Percentiles rank a stretch among this genome's conserved stretches.
phyloP scores from a whole-genome alignment of 2,797 vertebrate species.

The Trichosurus vulpecula region DNA sequence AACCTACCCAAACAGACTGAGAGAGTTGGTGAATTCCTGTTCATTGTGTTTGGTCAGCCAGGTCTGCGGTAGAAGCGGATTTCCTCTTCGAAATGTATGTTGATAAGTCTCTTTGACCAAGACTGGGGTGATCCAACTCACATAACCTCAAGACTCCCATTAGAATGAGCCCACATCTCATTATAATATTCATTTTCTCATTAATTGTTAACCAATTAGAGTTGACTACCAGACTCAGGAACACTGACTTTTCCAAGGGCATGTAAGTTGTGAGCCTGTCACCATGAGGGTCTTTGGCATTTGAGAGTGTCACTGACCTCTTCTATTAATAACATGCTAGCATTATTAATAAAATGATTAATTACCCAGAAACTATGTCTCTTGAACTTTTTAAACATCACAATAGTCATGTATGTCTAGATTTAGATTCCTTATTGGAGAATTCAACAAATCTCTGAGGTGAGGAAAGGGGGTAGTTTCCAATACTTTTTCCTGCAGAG shows the following conservation, averaged over 20 bases:
- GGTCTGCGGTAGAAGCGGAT: background rate
- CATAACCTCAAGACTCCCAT: background rate
- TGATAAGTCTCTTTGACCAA: background rate
- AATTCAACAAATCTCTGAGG: background rate
- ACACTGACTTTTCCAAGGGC: background rate
- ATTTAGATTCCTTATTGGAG: background rate
- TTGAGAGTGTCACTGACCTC: background rate
- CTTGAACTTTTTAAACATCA: background rate
- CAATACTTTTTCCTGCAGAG: background rate
- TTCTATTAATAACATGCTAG: background rate
- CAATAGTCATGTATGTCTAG: background rate
- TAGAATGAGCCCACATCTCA: background rate
- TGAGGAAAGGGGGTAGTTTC: background rate
- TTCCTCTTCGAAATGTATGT: background rate
- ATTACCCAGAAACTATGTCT: background rate
- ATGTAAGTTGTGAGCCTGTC: background rate
- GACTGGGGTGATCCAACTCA: background rate
- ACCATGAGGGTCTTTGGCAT: background rate
- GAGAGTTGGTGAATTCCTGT: background rate
- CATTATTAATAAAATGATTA: too few relatives aligned
- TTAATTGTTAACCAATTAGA: background rate
- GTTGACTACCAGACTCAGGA: background rate
- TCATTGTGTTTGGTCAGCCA: background rate
- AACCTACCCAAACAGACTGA: background rate
- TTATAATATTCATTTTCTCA: background rate